Percentiles rank a stretch among this genome's conserved stretches.
phyloP scores from a whole-genome alignment of 2,888 invertebrate species.

The Nezara viridula region DNA sequence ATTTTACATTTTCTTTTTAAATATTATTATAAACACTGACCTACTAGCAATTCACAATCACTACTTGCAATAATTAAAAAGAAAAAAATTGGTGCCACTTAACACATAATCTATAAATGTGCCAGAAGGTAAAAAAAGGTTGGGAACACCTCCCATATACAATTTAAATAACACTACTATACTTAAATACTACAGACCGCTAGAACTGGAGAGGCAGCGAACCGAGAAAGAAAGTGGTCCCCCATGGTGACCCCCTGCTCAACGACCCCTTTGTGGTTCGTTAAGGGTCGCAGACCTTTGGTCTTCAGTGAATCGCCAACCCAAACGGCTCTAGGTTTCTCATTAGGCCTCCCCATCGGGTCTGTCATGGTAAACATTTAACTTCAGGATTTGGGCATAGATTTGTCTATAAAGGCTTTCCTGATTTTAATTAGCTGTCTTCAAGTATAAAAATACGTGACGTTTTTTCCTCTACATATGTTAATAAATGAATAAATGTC shows the following conservation, averaged over 20 bases:
- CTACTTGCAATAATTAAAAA: no score
- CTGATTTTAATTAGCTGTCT: not conserved
- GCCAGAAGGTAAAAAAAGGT: no score
- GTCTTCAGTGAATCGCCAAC: not conserved
- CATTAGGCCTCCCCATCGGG: not conserved
- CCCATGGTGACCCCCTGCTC: not conserved
- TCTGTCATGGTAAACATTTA: slow-evolving; percentile 3
- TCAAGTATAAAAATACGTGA: no score
- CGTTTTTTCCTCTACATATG: no score
- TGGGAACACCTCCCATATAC: no score
- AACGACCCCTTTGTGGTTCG: slow-evolving; percentile 43
- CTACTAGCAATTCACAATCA: no score
- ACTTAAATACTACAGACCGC: not conserved
- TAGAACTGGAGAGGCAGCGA: not conserved
- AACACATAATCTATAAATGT: no score
- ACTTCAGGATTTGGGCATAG: not conserved
- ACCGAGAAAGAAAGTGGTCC: not conserved
- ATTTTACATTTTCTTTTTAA: no score
- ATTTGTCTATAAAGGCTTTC: not conserved
- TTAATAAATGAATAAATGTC: no score
- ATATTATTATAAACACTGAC: no score
- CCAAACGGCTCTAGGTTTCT: not conserved
- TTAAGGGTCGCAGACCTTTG: slow-evolving; percentile 18
- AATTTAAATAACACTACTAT: not conserved
- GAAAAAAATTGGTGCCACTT: no score